These are phyloP conservation scores for Coregonus ussuriensis DNA, from an alignment of 2,797 vertebrate genomes.

Conservation along the genomic window DNA sequence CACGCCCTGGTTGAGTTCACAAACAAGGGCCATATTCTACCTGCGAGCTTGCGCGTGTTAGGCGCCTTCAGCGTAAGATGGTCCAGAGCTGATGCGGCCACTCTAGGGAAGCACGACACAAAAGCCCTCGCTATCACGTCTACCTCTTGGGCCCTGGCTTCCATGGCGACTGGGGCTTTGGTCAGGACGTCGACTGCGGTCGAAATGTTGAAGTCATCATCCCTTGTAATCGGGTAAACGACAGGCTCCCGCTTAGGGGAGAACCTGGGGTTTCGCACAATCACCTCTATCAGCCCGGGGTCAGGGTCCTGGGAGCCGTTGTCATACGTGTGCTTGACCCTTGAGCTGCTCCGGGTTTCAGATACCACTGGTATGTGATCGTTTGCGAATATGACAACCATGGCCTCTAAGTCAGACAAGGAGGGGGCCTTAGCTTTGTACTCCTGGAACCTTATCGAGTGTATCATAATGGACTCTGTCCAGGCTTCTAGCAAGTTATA, in stretches of 20 bases:
- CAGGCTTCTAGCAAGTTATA: not conserved
- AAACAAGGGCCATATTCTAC: constrained; percentile 1
- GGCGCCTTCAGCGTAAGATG: not conserved
- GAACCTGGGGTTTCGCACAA: not conserved
- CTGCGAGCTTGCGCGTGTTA: not conserved
- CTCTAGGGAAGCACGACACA: not conserved
- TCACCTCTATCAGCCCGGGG: not conserved
- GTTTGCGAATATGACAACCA: not conserved
- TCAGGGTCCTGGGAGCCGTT: not conserved
- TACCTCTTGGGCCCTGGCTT: constrained; percentile 2
- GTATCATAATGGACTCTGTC: not conserved
- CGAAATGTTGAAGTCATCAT: not conserved
- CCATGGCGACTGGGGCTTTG: not conserved
- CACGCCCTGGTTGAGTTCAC: constrained; percentile 7
- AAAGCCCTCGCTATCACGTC: not conserved
- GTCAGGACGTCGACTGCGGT: not conserved
- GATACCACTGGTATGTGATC: not conserved
- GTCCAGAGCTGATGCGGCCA: not conserved
- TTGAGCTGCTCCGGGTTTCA: not conserved
- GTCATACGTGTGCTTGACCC: not conserved
- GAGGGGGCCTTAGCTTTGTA: not conserved
- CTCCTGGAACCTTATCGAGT: not conserved
- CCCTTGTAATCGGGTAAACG: not conserved
- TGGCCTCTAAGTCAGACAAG: not conserved
- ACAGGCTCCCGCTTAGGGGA: not conserved